Evolutionary conservation across 2,888 invertebrate genomes (phyloP).

Genomic region (Diarsia dahlii): DNA sequence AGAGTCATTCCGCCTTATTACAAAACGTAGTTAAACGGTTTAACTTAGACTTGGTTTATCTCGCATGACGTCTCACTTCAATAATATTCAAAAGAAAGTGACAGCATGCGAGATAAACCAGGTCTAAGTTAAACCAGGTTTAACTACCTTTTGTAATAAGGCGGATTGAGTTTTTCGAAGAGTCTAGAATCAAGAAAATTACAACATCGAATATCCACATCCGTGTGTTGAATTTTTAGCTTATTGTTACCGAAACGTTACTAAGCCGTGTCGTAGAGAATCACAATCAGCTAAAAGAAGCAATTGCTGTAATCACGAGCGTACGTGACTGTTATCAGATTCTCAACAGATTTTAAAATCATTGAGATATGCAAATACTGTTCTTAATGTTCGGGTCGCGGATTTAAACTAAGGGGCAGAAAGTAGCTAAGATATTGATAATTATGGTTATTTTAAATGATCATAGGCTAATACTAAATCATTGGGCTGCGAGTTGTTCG

Average conservation of each 20-base stretch:
- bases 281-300: conserved; percentile 33
- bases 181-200: not conserved
- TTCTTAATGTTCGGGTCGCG: conserved; percentile 22
- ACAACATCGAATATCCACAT: not conserved
- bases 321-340: conserved; percentile 52
- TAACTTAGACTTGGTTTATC: too few relatives aligned
- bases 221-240: conserved; percentile 23
- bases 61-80: too few relatives aligned
- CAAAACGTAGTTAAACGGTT: too few relatives aligned
- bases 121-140: too few relatives aligned
- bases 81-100: too few relatives aligned
- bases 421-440: conserved; percentile 1
- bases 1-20: too few relatives aligned
- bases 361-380: conserved; percentile 48
- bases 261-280: conserved; percentile 17
- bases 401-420: not conserved
- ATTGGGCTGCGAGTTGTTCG: too few relatives aligned
- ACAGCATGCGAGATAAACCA: too few relatives aligned
- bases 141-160: too few relatives aligned
- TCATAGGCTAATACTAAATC: not conserved
- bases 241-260: conserved; percentile 26
- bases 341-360: conserved; percentile 56
- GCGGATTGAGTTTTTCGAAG: too few relatives aligned
- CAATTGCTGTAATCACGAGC: conserved; percentile 41
- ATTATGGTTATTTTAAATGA: not conserved